Evolutionary conservation across 1,140 invertebrate genomes (phyloP).

Genomic region (Drosophila guanche): DNA sequence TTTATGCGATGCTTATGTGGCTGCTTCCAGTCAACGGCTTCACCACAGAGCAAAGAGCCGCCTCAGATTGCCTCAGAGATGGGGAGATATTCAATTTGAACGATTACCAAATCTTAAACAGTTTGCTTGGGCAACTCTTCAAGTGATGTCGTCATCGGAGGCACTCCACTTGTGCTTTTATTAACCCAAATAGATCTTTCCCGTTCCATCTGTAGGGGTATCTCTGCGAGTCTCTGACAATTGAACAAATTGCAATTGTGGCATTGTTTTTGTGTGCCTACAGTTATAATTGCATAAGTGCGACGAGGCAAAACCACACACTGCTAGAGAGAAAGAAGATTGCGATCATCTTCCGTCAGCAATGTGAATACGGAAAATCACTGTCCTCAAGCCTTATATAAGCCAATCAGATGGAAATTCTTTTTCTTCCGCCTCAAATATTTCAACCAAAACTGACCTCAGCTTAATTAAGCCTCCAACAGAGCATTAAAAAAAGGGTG

Average conservation of each 20-base stretch:
- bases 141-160: slow-evolving; percentile 37
- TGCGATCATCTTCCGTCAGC: slow-evolving; percentile 35
- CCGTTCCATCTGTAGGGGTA: slow-evolving; percentile 15
- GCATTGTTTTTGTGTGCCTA: slow-evolving; percentile 49
- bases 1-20: slow-evolving; percentile 32
- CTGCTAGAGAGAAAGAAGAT: slow-evolving; percentile 8
- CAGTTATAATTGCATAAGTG: slow-evolving; percentile 53
- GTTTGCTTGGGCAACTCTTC: slow-evolving; percentile 34
- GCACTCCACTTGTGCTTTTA: slow-evolving; percentile 47
- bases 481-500: slow-evolving; percentile 24
- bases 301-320: slow-evolving; percentile 43
- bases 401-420: slow-evolving; percentile 20
- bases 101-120: slow-evolving; percentile 52
- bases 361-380: slow-evolving; percentile 23
- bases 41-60: slow-evolving; percentile 4
- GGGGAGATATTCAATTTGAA: slow-evolving; percentile 36
- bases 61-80: background rate
- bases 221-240: slow-evolving; percentile 27
- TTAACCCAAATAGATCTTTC: slow-evolving; percentile 33
- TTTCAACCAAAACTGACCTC: slow-evolving; percentile 30
- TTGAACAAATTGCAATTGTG: slow-evolving; percentile 53
- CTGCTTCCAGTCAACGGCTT: slow-evolving; percentile 46
- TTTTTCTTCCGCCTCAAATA: slow-evolving; percentile 30
- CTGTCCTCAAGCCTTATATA: slow-evolving; percentile 1
- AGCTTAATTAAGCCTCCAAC: slow-evolving; percentile 41